A percentile compares a stretch with the other conserved stretches of the same genome.
These are phyloP conservation scores for Melanerpes aurifrons DNA, from an alignment of 2,113 vertebrate species.

Conservation along the genomic window DNA sequence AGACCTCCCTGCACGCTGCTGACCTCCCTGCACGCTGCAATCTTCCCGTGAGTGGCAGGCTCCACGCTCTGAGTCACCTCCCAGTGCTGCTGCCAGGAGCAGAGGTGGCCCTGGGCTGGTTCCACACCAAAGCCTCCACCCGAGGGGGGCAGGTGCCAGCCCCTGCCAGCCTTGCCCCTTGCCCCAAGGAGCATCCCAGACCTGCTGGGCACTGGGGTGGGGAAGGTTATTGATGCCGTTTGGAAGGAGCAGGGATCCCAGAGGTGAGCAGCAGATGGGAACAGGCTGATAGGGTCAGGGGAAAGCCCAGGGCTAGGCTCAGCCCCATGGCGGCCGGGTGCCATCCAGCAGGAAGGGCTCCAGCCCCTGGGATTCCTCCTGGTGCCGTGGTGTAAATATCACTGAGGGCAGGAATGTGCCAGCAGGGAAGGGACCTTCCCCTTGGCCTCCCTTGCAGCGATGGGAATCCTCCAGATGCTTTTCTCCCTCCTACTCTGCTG, in stretches of 20 bases:
- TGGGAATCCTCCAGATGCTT: background rate
- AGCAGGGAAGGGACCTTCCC: background rate
- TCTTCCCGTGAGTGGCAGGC: background rate
- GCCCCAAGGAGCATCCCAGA: no score
- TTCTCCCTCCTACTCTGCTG: rapidly evolving
- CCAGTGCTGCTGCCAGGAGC: background rate
- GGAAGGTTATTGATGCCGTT: background rate
- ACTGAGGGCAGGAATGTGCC: background rate
- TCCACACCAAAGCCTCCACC: background rate
- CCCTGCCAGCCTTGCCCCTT: no score
- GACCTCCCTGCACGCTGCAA: no score
- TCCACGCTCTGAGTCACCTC: background rate
- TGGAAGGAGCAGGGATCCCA: background rate
- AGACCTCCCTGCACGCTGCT: background rate
- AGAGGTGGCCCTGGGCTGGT: background rate
- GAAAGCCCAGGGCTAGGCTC: background rate
- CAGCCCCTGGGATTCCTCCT: background rate
- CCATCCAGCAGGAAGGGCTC: background rate
- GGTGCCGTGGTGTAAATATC: background rate
- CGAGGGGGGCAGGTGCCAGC: background rate
- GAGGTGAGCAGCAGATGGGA: background rate
- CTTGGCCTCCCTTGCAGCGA: background rate
- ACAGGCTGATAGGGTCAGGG: background rate
- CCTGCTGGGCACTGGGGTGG: background rate
- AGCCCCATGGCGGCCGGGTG: background rate